Base-by-base conservation (phyloP, 2,888 invertebrate genomes). In the Scaptomyza cyrtandrae region DNA sequence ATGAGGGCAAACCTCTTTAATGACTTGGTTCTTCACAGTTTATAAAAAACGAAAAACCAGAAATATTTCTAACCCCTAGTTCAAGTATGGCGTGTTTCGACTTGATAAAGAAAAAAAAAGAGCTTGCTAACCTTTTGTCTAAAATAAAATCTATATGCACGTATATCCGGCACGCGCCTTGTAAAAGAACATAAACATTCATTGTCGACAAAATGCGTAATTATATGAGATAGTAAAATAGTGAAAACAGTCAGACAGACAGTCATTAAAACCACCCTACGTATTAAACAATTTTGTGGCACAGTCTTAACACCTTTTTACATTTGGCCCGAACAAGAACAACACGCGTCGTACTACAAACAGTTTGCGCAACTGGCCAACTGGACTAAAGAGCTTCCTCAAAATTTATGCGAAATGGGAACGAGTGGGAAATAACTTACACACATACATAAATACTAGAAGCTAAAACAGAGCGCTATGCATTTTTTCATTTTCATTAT, bases 151-250 rank as follows among this genome's bases (percentile, higher is more conserved):
- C 16, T 50, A 24, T 48, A 33, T 33, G 49, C 54, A 24, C 24
- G 24, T 24, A 24, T 24, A 50, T 58, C 54, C 55, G 80, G 71
- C 83, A 83, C 83, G 86, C 73, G 86, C 73, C 78, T 59, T 69
- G 62, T 68, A 71, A 71, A 83, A 72, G 68, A 74, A 80, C 83
- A 83, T 83, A 83, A 83, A 86, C 83, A 41, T 83, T 83, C 83
- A 78, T 78, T 83, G 86, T 86, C 83, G 82, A 83, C 82, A 85
- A 85, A 82, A 85, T 85, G 86, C 71, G 80, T 82, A 82, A 82
- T 85, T 82, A 82, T 75, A 54, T 55, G 63, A 54, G 72, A 61
- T 67, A 56, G 60, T 27, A 10, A 10, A 37, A 6, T 14, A 11
- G 50, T 37, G 63, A n/a, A 57, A 48, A 48, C 70, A 71, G 10